Conservation (phyloP, 2,888 invertebrate species). For the Sepiola atlantica region DNA sequence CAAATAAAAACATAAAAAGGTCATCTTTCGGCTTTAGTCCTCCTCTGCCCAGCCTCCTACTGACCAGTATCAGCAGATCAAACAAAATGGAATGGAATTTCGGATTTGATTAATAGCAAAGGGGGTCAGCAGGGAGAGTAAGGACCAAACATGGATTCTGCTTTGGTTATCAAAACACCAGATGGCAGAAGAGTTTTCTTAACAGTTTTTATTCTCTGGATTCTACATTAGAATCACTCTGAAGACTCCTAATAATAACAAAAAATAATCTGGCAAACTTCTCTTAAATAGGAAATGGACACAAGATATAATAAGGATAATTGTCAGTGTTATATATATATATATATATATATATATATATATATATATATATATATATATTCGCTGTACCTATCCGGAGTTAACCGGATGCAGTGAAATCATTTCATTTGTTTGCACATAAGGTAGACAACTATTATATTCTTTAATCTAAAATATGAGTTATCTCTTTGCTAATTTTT, state of each 20-base stretch:
- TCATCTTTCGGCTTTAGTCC: not conserved
- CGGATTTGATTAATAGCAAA: not conserved
- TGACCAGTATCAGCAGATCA: not conserved
- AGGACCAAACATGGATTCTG: not conserved
- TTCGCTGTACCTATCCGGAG: too few species aligned
- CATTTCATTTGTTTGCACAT: too few species aligned
- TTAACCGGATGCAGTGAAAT: too few species aligned
- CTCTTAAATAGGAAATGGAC: not conserved
- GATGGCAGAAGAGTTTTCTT: not conserved
- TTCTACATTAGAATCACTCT: not conserved
- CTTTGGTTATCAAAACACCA: not conserved
- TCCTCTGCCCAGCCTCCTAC: not conserved
- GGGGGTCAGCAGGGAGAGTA: not conserved
- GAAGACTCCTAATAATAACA: not conserved
- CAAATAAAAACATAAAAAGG: not conserved
- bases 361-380: too few species aligned
- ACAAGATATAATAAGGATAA: not conserved
- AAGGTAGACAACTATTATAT: too few species aligned
- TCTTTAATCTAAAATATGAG: too few species aligned
- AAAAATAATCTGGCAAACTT: not conserved
- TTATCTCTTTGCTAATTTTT: too few species aligned
- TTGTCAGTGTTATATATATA: too few species aligned
- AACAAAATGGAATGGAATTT: not conserved
- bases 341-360: too few species aligned
- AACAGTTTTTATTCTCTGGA: not conserved